phyloP scores from a whole-genome alignment of 1,140 invertebrate species.

The Zophobas atratus region DNA sequence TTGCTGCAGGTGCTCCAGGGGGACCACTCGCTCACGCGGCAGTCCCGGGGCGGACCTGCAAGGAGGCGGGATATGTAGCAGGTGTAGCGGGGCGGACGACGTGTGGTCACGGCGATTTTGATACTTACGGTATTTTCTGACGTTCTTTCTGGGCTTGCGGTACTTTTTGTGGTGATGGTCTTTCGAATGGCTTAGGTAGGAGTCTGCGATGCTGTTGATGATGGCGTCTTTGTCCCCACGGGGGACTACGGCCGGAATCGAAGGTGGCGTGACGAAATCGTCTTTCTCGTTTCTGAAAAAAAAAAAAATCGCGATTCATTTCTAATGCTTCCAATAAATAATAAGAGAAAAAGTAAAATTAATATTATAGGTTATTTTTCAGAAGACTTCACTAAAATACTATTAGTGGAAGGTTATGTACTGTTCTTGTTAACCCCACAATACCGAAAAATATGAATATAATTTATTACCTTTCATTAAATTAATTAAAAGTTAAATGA shows the following conservation, averaged over 20 bases:
- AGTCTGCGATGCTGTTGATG: constrained; percentile 80
- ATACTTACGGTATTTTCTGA: constrained; percentile 65
- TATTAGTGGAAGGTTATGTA: no score
- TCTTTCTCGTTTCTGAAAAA: constrained; percentile 61
- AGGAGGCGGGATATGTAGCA: constrained; percentile 79
- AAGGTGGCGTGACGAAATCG: constrained; percentile 64
- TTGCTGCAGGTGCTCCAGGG: constrained; percentile 89
- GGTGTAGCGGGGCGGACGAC: constrained; percentile 87
- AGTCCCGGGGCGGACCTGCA: constrained; percentile 78
- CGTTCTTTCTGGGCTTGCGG: constrained; percentile 64
- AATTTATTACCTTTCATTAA: no score
- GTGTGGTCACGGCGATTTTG: constrained; percentile 79
- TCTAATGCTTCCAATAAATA: no score
- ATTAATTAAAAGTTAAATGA: no score
- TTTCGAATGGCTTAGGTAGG: constrained; percentile 71
- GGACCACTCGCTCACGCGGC: constrained; percentile 89
- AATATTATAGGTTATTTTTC: no score
- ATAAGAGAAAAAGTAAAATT: no score
- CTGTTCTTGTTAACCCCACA: no score
- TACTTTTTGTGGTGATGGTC: constrained; percentile 70
- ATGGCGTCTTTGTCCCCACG: constrained; percentile 82
- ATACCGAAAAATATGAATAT: no score
- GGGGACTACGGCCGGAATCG: constrained; percentile 70
- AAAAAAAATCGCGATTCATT: background rate
- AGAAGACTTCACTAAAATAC: no score